Evolutionary conservation across 1,140 invertebrate species (phyloP).

Genomic region (Vollenhovia emeryi): DNA sequence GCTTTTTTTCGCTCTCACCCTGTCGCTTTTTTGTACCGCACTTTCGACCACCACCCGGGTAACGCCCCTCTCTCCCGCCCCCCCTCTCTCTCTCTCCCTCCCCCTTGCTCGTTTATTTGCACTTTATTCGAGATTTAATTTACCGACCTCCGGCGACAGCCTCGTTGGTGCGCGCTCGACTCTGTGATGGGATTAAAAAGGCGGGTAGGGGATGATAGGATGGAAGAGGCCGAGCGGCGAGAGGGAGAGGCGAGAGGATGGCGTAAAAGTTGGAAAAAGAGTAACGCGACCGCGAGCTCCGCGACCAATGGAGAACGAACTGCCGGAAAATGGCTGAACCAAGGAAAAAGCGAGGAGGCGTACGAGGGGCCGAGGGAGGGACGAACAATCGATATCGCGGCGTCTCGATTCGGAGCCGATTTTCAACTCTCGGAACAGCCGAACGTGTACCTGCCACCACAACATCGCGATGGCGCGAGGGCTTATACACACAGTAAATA

Average conservation of each 20-base stretch:
- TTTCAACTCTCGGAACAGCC: constrained; percentile 37
- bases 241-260: constrained; percentile 43
- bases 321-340: constrained; percentile 60
- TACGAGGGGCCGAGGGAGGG: not conserved
- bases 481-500: constrained; percentile 43
- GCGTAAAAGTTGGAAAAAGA: constrained; percentile 67
- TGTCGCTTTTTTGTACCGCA: constrained; percentile 73
- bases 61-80: constrained; percentile 56
- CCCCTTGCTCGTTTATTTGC: constrained; percentile 73
- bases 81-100: constrained; percentile 55
- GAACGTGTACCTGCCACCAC: constrained; percentile 8
- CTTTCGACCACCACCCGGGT: constrained; percentile 76
- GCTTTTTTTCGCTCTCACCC: constrained; percentile 56
- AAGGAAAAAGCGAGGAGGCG: constrained; percentile 53
- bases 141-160: constrained; percentile 81
- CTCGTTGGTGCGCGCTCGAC: constrained; percentile 75
- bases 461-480: constrained; percentile 20
- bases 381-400: constrained; percentile 55
- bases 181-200: constrained; percentile 82
- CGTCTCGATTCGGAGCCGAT: constrained; percentile 51
- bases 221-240: constrained; percentile 67
- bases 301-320: constrained; percentile 63
- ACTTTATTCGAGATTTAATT: constrained; percentile 86
- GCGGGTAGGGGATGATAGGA: constrained; percentile 73
- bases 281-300: constrained; percentile 49